These are phyloP conservation scores for Spheniscus humboldti DNA, from an alignment of 2,797 vertebrate genomes.

Conservation along the genomic window DNA sequence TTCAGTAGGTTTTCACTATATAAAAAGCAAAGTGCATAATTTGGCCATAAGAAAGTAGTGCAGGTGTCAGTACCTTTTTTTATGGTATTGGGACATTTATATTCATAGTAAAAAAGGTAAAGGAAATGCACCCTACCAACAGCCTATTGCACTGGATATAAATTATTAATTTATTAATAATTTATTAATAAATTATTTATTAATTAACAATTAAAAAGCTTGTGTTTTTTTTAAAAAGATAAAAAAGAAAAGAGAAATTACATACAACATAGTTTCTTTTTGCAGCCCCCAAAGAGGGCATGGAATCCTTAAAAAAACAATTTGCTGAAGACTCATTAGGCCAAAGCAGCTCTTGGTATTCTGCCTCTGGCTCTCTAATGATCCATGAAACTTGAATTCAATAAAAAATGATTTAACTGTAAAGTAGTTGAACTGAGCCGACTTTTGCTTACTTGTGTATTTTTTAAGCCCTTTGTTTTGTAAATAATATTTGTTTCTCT, in stretches of 20 bases:
- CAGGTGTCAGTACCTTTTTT: conserved; percentile 15
- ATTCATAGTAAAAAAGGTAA: conserved; percentile 11
- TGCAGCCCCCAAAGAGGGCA: not conserved
- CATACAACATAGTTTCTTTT: conserved; percentile 26
- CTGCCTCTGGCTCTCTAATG: conserved; percentile 71
- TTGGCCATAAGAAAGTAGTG: not conserved
- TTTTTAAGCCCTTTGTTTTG: conserved; percentile 53
- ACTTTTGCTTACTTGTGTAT: conserved; percentile 61
- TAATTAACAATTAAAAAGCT: conserved; percentile 1
- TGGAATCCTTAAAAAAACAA: conserved; percentile 66
- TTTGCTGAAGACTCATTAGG: conserved; percentile 76
- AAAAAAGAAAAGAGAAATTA: not conserved
- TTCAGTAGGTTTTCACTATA: not conserved
- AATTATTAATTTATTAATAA: not conserved
- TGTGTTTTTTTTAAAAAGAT: not conserved
- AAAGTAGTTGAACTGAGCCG: conserved; percentile 54
- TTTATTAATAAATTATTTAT: too few species aligned
- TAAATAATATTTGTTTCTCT: conserved; percentile 68
- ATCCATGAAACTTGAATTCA: conserved; percentile 78
- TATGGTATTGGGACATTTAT: not conserved
- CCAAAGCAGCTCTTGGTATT: conserved; percentile 66
- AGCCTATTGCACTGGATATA: conserved; percentile 20
- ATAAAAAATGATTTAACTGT: conserved; percentile 77
- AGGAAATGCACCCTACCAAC: not conserved
- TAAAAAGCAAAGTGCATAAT: not conserved